A percentile compares a stretch with the other conserved stretches of the same genome.
phyloP scores from a whole-genome alignment of 2,113 vertebrate genomes.

The Noturus placidus region DNA sequence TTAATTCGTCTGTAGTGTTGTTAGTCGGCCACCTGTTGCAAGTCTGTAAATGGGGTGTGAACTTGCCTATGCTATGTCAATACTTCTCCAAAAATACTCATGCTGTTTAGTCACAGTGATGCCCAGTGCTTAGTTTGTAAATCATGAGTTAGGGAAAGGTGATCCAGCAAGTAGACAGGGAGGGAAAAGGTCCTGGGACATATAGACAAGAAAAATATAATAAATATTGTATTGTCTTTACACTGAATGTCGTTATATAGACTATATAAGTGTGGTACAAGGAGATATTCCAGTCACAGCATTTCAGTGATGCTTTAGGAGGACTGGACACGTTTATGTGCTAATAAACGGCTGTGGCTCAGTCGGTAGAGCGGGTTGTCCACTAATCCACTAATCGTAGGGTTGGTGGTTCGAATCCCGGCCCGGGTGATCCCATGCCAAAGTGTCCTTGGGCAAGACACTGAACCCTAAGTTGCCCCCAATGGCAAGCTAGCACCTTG shows the following conservation, averaged over 20 bases:
- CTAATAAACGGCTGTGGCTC: no score
- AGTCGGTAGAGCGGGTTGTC: no score
- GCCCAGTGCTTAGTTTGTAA: background rate
- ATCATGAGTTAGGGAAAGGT: background rate
- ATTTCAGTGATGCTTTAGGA: background rate
- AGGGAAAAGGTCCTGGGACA: background rate
- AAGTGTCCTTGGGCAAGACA: no score
- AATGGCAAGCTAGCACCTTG: no score
- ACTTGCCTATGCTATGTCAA: background rate
- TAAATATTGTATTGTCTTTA: background rate
- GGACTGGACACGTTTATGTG: background rate
- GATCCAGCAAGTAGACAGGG: background rate
- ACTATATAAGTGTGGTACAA: background rate
- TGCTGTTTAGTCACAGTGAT: background rate
- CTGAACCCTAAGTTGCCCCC: no score
- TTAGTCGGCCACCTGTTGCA: constrained; percentile 12
- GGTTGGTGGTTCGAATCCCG: no score
- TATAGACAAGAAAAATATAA: background rate
- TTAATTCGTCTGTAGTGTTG: background rate
- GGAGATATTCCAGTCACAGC: background rate
- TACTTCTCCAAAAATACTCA: constrained; percentile 5
- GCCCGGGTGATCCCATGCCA: no score
- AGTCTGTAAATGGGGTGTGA: constrained; percentile 17
- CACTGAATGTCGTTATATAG: background rate
- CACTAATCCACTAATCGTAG: no score